Base-by-base conservation (phyloP, 2,797 vertebrate species). In the Sebastes iracundus region DNA sequence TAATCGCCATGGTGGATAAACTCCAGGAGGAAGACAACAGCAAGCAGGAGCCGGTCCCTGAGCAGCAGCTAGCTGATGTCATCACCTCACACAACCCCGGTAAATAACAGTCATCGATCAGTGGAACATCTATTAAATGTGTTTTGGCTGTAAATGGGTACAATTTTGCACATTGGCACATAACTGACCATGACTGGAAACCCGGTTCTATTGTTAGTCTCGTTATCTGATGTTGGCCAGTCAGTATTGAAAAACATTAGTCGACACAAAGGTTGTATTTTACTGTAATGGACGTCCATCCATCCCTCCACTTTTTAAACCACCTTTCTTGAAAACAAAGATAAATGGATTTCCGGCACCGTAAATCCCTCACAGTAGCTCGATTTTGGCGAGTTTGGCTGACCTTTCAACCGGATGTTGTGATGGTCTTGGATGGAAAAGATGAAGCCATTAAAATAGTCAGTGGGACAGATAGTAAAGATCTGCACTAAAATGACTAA, bases 1-100 rank as follows among this genome's bases (percentile, higher is more conserved):
- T 99, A 80, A 98, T 99, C 75, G 98, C 97, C 62, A 97, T 97
- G 97, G 98, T 97, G 92, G 98, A 99, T 83, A 97, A 97, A 88
- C 92, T 99, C 81, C 97, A 97, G 70, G 98, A 97, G 76, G 96
- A 96, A 58, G 96, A 96, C 56, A 92, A 86, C 61, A 75, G 33
- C 75, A 94, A 92, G 78, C 89, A 93, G 80, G 94, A 94, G 67
- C 80, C 88, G 0, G 66, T 79, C 46, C 82, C 93, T 1, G 96
- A 97, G 13, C 90, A 96, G 80, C 85, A 95, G 18, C 89, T 93
- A 2, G 95, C 92, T 52, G 97, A 97, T 63, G 93, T 96, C 93
- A 93, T 96, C 89, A 92, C 90, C 56, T 91, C 97, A 60, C 97
- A 95, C 76, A 94, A 95, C 84, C 95, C 90, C 4, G 97, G 98